phyloP scores from a whole-genome alignment of 2,797 vertebrate genomes.

The Neosilurus hyrtlii region DNA sequence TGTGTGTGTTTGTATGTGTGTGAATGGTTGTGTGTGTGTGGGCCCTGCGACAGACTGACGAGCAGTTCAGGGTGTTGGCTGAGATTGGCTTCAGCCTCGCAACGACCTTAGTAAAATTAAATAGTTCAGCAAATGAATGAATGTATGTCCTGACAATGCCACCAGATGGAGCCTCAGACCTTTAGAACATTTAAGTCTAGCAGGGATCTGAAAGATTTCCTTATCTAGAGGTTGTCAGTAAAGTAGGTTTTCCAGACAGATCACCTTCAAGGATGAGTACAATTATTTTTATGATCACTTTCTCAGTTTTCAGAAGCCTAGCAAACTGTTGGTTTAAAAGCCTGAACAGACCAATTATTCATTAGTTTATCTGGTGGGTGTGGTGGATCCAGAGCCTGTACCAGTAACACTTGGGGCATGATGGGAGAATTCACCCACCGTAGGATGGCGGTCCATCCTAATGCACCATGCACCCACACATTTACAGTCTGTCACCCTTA shows the following conservation, averaged over 20 bases:
- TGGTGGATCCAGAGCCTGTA: neutral
- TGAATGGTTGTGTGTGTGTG: no score
- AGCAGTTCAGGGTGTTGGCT: no score
- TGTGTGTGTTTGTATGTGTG: no score
- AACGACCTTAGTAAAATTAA: no score
- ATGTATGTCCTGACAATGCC: no score
- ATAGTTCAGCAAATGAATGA: no score
- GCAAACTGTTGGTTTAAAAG: neutral
- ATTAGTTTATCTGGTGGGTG: neutral
- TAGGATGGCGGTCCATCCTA: neutral
- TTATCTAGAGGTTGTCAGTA: neutral
- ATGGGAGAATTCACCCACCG: neutral
- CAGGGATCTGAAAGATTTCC: neutral
- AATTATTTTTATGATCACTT: neutral
- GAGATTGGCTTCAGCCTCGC: no score
- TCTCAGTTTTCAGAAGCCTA: neutral
- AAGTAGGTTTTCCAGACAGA: neutral
- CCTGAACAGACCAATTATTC: neutral
- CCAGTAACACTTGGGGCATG: neutral
- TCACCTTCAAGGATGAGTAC: neutral
- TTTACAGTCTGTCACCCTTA: neutral
- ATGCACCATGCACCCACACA: neutral
- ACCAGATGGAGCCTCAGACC: no score
- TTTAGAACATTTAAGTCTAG: no score
- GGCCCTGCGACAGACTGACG: no score